These are phyloP conservation scores for Acronicta psi DNA, from an alignment of 2,888 invertebrate species.

Conservation along the genomic window DNA sequence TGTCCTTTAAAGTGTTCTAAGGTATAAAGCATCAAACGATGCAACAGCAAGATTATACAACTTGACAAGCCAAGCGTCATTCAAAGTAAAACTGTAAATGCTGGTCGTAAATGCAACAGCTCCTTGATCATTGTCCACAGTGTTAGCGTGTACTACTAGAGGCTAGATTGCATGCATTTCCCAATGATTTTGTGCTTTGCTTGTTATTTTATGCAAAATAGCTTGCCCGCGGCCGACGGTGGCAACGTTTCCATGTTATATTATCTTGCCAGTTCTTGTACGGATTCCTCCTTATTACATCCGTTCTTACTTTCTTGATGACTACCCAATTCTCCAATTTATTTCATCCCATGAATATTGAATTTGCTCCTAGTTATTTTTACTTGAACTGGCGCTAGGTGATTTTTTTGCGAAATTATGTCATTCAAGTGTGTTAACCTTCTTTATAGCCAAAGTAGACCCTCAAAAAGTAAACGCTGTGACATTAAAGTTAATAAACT, in stretches of 20 bases:
- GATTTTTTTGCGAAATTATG: no score
- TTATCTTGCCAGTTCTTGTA: slow-evolving; percentile 8
- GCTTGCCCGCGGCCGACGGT: slow-evolving; percentile 12
- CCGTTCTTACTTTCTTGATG: slow-evolving; percentile 23
- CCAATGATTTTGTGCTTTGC: slow-evolving; percentile 9
- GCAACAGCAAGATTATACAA: neutral
- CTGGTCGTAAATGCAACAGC: neutral
- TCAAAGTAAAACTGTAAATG: neutral
- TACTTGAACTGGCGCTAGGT: neutral
- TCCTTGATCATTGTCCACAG: slow-evolving; percentile 1
- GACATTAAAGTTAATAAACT: neutral
- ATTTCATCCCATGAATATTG: neutral
- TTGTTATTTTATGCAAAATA: slow-evolving; percentile 30
- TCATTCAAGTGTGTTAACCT: no score
- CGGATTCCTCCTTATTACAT: slow-evolving; percentile 10
- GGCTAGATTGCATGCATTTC: slow-evolving; percentile 14
- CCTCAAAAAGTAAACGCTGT: neutral
- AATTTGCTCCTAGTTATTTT: slow-evolving; percentile 3
- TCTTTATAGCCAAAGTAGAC: no score
- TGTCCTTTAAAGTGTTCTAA: neutral
- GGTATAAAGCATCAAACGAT: neutral
- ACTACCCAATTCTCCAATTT: slow-evolving; percentile 15
- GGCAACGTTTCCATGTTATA: slow-evolving; percentile 4
- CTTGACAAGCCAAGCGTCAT: neutral
- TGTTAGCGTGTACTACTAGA: neutral